A percentile compares a stretch with the other conserved stretches of the same genome.
These are phyloP conservation scores for Pygoscelis adeliae DNA, from an alignment of 2,113 vertebrate genomes.

Conservation along the genomic window DNA sequence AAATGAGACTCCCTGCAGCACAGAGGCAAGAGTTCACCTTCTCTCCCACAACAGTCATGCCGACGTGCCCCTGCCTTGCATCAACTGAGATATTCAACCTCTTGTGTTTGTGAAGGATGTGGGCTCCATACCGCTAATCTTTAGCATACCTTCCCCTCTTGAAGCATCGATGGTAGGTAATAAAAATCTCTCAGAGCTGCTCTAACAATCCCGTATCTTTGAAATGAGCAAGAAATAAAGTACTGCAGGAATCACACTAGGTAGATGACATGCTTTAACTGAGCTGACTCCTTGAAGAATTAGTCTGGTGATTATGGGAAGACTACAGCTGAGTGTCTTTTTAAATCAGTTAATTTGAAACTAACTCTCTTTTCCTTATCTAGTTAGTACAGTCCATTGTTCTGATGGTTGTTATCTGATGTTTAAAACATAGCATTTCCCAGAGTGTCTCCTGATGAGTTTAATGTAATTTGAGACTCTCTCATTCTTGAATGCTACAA, in stretches of 20 bases:
- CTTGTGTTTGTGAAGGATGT: not conserved
- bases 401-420: not conserved
- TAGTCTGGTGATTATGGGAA: not conserved
- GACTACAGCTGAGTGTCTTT: not conserved
- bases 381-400: not conserved
- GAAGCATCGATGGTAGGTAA: not conserved
- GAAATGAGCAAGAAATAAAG: not conserved
- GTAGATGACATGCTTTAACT: not conserved
- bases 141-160: not conserved
- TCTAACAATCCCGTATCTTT: not conserved
- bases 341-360: constrained; percentile 14
- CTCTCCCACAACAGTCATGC: not conserved
- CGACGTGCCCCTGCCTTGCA: not conserved
- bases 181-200: not conserved
- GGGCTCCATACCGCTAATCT: not conserved
- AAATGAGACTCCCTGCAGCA: not conserved
- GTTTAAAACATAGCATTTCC: not conserved
- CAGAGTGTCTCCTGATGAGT: not conserved
- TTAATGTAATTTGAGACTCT: not conserved
- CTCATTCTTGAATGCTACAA: not conserved
- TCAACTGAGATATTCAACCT: not conserved
- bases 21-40: not conserved
- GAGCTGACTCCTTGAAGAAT: not conserved
- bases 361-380: not conserved
- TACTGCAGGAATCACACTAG: not conserved